Base-by-base conservation (phyloP, 2,797 vertebrate genomes). In the Eutrigla gurnardus region DNA sequence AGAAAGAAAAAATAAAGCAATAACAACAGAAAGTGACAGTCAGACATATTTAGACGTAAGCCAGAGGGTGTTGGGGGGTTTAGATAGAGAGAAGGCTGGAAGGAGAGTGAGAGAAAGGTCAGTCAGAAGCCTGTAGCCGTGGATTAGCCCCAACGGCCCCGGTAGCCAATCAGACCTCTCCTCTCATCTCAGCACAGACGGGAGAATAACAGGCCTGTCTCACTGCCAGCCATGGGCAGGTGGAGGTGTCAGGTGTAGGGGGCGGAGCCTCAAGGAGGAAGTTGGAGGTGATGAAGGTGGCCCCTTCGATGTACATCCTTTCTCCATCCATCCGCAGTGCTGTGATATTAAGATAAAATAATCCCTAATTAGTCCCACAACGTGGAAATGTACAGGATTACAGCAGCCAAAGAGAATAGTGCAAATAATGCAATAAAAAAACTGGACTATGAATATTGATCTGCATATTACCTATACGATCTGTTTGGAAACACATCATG, bases 161-260 rank as follows among this genome's bases (percentile, higher is more conserved):
- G 33, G 85, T 86, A 90, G 90, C 88, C 90, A 83, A 87, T 90
- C 86, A 88, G 79, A 75, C 78, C 69, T 70, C 81, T 80, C 64
- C 71, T 81, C 87, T 92, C 86, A 82, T 92, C 83, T 89, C 55
- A 35, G 76, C 71, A 73, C 83, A 74, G 70, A 61, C 40, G 6
- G 79, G 49, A 80, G 80, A 89, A 84, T 71, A 82, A 83, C 83
- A 72, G 78, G 76, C 17, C 62, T 68, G 77, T 81, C 68, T 70
- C 59, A 50, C 74, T 65, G 73, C 61, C 77, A 72, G 77, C 80
- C 73, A 9, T 54, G 45, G 79, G 75, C 78, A 77, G 75, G 71
- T 75, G 61, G 73, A 81, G 47, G 65, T 70, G 75, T 75, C 11
- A 0, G 71, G 55, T 50, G 40, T 4, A 15, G 72, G 65, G 36